phyloP scores from a whole-genome alignment of 1,140 invertebrate genomes.

The Ooceraea biroi region DNA sequence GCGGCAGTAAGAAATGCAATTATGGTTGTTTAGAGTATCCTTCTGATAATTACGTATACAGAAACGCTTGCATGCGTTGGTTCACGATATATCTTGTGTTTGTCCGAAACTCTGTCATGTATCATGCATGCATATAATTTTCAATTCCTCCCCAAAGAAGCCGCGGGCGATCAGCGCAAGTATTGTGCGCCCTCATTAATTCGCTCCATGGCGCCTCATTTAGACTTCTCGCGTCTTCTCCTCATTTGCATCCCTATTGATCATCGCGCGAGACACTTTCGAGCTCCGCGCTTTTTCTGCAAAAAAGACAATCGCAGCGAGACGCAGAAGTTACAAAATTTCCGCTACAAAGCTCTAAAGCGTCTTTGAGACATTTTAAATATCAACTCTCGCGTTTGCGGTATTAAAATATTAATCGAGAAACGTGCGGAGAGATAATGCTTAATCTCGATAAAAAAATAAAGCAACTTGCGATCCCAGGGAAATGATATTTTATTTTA shows the following conservation, averaged over 20 bases:
- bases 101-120: slow-evolving; percentile 8
- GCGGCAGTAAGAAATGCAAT: slow-evolving; percentile 8
- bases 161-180: slow-evolving; percentile 6
- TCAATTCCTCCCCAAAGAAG: slow-evolving; percentile 13
- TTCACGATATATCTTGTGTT: slow-evolving; percentile 10
- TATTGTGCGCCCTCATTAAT: slow-evolving; percentile 31
- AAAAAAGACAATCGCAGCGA: too few relatives aligned
- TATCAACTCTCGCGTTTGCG: too few relatives aligned
- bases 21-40: slow-evolving; percentile 5
- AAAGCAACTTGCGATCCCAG: too few relatives aligned
- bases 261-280: neutral
- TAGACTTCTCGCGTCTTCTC: neutral
- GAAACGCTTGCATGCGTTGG: neutral
- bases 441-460: too few relatives aligned
- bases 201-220: slow-evolving; percentile 47
- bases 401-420: too few relatives aligned
- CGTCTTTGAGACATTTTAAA: too few relatives aligned
- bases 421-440: too few relatives aligned
- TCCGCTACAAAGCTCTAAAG: neutral
- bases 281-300: neutral
- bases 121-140: neutral
- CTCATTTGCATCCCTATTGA: slow-evolving; percentile 3
- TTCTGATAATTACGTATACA: slow-evolving; percentile 6
- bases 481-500: slow-evolving; percentile 35
- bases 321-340: neutral